phyloP scores from a whole-genome alignment of 1,140 invertebrate genomes.

The Drosophila kikkawai region DNA sequence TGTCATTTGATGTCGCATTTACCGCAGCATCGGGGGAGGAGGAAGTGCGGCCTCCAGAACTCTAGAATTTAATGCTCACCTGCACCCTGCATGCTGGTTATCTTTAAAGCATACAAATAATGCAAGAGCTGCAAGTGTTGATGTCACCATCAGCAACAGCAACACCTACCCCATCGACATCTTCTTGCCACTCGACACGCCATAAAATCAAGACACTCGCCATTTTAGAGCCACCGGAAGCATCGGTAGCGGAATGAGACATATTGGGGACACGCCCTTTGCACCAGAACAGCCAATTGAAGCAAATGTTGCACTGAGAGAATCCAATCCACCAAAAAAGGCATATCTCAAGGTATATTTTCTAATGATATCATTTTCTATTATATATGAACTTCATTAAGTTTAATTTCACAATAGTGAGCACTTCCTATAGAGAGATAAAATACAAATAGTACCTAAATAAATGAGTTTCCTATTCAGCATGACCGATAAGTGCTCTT shows the following conservation, averaged over 20 bases:
- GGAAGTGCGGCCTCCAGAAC: not conserved
- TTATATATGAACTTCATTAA: no score
- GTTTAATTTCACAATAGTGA: not conserved
- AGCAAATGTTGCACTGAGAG: slow-evolving; percentile 49
- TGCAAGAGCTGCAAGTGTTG: slow-evolving; percentile 73
- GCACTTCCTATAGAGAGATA: not conserved
- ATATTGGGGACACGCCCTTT: slow-evolving; percentile 27
- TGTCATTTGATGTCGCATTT: slow-evolving; percentile 51
- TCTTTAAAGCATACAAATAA: slow-evolving; percentile 78
- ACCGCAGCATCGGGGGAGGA: slow-evolving; percentile 8
- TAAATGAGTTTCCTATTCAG: not conserved
- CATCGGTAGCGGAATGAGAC: slow-evolving; percentile 30
- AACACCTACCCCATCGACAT: not conserved
- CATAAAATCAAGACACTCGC: slow-evolving; percentile 75
- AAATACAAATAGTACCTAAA: not conserved
- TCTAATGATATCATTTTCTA: not conserved
- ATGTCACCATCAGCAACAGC: slow-evolving; percentile 7
- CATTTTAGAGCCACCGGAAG: slow-evolving; percentile 53
- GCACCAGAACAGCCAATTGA: slow-evolving; percentile 47
- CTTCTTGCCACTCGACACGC: slow-evolving; percentile 32
- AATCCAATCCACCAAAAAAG: not conserved
- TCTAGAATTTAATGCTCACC: slow-evolving; percentile 38
- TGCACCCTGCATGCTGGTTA: slow-evolving; percentile 41
- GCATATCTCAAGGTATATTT: not conserved
- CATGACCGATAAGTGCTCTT: not conserved